Evolutionary conservation across 1,140 invertebrate genomes (phyloP), one percentile per base, ranked within the genome.

Genomic region (Xylocopa sonorina): DNA sequence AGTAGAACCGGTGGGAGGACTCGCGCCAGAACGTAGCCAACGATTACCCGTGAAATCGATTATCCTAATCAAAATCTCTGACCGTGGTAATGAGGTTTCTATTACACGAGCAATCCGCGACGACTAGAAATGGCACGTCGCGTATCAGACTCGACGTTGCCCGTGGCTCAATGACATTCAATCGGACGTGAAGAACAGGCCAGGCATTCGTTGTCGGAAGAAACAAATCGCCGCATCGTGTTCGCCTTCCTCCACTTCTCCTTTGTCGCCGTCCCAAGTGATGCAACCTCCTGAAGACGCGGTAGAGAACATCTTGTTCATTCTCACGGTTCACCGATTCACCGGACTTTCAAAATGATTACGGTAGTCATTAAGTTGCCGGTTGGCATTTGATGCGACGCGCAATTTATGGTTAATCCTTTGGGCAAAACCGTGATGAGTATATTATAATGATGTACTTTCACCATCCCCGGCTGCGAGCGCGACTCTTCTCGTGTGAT

Each of bases 401-500:
- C 78, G 82, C 77, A 84, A 84, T 84, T 84, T 84, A 84, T 83
- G 64, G 76, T 71, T 78, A 83, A 73, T 80, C 82, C 82, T 68
- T 79, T 68, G 81, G 53, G 71, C 81, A 64, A n/a, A 83, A 50
- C 78, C 69, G 73, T 74, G 81, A 84, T 78, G 77, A 75, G 64
- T 68, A 69, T 80, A 69, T 80, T 73, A 78, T 84, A 84, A 84
- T 83, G 77, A 83, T 64, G 81, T 83, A 83, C 82, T 84, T 84
- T 84, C 82, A 83, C 82, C 62, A 43, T 55, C 60, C n/a, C 38
- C 48, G 48, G 32, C 43, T 48, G 27, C 60, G 12, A 27, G 41
- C n/a, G 16, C n/a, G 14, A 41, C 48, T 21, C 41, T 24, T 55
- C 24, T 27, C 9, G 18, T 9, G 27, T 67, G 67, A 78, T 78